phyloP scores from a whole-genome alignment of 30 jellyfish, hydroid and myxozoan genomes.

The Aurelia coerulea region DNA sequence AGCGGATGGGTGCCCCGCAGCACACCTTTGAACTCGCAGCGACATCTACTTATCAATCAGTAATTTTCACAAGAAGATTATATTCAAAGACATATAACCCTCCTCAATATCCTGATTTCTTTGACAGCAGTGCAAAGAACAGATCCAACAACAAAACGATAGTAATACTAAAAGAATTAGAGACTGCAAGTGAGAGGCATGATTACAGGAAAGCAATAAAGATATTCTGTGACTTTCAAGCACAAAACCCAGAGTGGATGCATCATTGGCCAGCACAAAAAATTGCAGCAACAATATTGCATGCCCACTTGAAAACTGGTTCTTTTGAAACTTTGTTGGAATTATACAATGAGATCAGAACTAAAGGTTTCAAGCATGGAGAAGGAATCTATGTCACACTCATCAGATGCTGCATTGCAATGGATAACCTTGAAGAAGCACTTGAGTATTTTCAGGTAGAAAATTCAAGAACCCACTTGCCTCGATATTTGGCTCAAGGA shows the following conservation, averaged over 20 bases:
- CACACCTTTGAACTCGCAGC: too few relatives aligned
- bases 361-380: slow-evolving; percentile 50
- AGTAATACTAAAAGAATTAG: slow-evolving; percentile 11
- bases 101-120: slow-evolving; percentile 9
- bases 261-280: slow-evolving; percentile 70
- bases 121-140: not conserved
- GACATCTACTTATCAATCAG: too few relatives aligned
- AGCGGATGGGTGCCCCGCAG: too few relatives aligned
- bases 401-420: slow-evolving; percentile 37
- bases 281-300: slow-evolving; percentile 44
- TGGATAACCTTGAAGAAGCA: slow-evolving; percentile 7
- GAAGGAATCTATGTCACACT: slow-evolving; percentile 60
- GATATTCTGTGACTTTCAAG: slow-evolving; percentile 17
- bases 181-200: slow-evolving; percentile 11
- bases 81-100: too few relatives aligned
- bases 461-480: not conserved
- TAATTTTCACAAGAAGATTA: too few relatives aligned
- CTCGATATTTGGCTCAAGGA: not conserved
- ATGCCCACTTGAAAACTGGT: slow-evolving; percentile 35
- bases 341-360: slow-evolving; percentile 8
- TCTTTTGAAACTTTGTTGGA: not conserved
- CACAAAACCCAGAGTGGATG: slow-evolving; percentile 55
- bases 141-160: not conserved
- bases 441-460: slow-evolving; percentile 38
- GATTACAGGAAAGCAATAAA: slow-evolving; percentile 1